Base-by-base conservation (phyloP, 2,888 invertebrate genomes). In the Dioctria rufipes region DNA sequence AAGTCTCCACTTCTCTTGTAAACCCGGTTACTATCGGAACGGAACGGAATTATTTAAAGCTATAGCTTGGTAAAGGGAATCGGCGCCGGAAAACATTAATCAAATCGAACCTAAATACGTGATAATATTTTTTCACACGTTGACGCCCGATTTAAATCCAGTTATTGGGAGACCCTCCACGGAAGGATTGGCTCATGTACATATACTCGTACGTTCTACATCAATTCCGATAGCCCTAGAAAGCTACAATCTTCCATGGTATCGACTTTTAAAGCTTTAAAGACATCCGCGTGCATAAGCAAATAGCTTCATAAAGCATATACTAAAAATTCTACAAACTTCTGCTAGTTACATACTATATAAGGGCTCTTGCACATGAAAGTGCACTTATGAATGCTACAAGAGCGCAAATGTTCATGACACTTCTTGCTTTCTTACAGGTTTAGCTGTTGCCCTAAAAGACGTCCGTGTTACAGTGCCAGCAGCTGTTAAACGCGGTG, bases 381-480 rank as follows among this genome's bases (percentile, higher is more conserved):
- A 77, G n/a, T 77, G 63, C 77, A 77, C 77, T 77, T 77, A 77
- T 13, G 46, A 49, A 46, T 43, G 80, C 49, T 60, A 71, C 71
- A 80, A 54, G 58, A 60, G 43, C 46, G 66, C 66, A 67, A 71
- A 80, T 66, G 67, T 80, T 69, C 67, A 54, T 69, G 43, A 60
- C 69, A 67, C 49, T 78, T 54, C 60, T 42, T 51, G 67, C 83
- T 81, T 81, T 80, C 67, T 84, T 84, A 9, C 83, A 86, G 85
- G 81, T 75, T 81, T 83, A 66, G 83, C 85, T 75, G 83, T 84
- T 37, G 86, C 87, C n/a, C 88, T 93, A 65, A 90, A 91, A 63
- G 91, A 92, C 86, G 92, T 93, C 60, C 90, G 90, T 83, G 90
- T 93, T 83, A 87, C 90, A 82, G 91, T 92, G 3, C 93, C 93